These are phyloP conservation scores for Caenorhabditis auriculariae DNA, from an alignment of 2,888 invertebrate genomes.

Conservation along the genomic window DNA sequence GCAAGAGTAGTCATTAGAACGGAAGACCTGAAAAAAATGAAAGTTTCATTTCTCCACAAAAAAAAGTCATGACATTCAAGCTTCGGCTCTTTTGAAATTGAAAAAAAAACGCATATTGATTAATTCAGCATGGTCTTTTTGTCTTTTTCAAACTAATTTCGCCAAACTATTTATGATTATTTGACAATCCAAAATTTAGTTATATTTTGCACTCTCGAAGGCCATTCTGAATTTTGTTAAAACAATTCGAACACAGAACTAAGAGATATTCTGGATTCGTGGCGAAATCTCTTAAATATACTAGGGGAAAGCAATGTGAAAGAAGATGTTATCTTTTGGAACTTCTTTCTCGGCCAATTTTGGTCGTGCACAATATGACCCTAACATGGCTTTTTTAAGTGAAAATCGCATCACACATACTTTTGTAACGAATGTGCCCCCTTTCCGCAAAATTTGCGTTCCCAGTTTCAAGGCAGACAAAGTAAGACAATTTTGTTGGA, in stretches of 20 bases:
- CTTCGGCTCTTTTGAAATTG: not conserved
- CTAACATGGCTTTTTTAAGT: not conserved
- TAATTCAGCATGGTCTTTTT: too few relatives aligned
- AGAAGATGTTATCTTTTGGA: too few relatives aligned
- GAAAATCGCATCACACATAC: slow-evolving; percentile 69
- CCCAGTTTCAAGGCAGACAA: slow-evolving; percentile 90
- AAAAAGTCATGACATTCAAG: not conserved
- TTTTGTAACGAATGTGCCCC: slow-evolving; percentile 98
- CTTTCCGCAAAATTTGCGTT: slow-evolving; percentile 81
- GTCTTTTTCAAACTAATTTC: too few relatives aligned
- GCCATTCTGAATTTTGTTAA: too few relatives aligned
- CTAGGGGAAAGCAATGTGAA: too few relatives aligned
- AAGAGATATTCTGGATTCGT: not conserved
- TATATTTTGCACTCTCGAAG: too few relatives aligned
- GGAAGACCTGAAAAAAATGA: slow-evolving; percentile 68
- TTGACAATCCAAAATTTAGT: too few relatives aligned
- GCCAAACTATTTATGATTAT: too few relatives aligned
- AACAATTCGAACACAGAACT: too few relatives aligned
- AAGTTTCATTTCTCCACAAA: not conserved
- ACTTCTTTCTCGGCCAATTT: not conserved
- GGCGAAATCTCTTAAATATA: not conserved
- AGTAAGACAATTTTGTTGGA: slow-evolving; percentile 76
- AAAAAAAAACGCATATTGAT: too few relatives aligned
- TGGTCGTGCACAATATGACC: not conserved
- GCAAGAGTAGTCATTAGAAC: slow-evolving; percentile 95